Conservation (phyloP, 2,888 invertebrate genomes). For the Smittia aterrima region DNA sequence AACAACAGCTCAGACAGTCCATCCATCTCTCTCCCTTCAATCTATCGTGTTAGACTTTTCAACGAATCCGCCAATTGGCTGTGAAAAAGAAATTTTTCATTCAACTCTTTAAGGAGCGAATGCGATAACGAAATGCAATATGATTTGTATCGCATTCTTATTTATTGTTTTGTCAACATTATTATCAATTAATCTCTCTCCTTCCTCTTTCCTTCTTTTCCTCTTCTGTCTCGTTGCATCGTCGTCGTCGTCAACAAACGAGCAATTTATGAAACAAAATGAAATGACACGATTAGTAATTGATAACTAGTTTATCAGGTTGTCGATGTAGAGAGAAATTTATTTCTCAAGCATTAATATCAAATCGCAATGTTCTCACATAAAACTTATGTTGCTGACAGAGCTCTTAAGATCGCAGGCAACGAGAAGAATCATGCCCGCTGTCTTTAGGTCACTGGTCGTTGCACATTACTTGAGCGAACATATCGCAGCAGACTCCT, state of each 20-base stretch:
- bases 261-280: constrained; percentile 29
- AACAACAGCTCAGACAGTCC: neutral
- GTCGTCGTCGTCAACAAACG: constrained; percentile 19
- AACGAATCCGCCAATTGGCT: constrained; percentile 23
- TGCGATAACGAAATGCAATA: constrained; percentile 22
- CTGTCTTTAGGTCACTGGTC: no score
- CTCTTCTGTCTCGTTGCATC: neutral
- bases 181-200: constrained; percentile 38
- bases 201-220: constrained; percentile 21
- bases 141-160: constrained; percentile 40
- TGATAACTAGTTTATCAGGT: constrained; percentile 39
- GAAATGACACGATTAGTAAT: constrained; percentile 39
- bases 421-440: no score
- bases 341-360: constrained; percentile 18
- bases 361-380: constrained; percentile 39
- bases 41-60: neutral
- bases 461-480: constrained; percentile 1
- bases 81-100: constrained; percentile 38
- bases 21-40: neutral
- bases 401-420: no score
- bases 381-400: constrained; percentile 31
- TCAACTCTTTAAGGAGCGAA: constrained; percentile 1
- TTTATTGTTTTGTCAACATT: constrained; percentile 40
- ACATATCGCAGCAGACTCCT: constrained; percentile 1
- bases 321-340: neutral